Evolutionary conservation across 2,888 invertebrate species (phyloP).

Genomic region (Drosophila longiperda): DNA sequence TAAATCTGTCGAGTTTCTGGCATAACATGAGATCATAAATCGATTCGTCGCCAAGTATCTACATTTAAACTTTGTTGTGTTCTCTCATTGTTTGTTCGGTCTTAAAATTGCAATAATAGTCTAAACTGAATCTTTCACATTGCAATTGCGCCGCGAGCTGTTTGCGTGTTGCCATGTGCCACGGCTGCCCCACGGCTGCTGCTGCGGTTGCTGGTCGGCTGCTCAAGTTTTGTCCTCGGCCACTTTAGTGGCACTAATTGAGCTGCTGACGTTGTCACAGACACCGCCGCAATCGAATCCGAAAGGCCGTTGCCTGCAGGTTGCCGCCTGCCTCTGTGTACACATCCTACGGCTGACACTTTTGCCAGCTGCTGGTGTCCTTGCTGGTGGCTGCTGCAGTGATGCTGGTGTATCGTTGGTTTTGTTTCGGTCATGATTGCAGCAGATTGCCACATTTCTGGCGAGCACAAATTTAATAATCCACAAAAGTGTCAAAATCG

Average conservation of each 20-base stretch:
- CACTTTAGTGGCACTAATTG: conserved; percentile 79
- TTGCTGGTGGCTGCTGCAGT: conserved; percentile 16
- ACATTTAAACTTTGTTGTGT: conserved; percentile 1
- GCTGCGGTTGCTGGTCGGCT: background rate
- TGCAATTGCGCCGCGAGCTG: conserved; percentile 26
- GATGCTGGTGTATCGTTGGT: conserved; percentile 47
- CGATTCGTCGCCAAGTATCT: conserved; percentile 17
- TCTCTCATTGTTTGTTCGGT: conserved; percentile 14
- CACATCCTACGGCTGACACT: conserved; percentile 39
- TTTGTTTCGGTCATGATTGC: conserved; percentile 54
- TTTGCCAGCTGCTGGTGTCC: conserved; percentile 14
- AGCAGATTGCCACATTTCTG: conserved; percentile 60
- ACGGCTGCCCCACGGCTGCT: background rate
- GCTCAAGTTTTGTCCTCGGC: conserved; percentile 73
- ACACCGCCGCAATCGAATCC: conserved; percentile 14
- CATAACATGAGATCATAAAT: conserved; percentile 28
- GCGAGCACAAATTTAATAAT: conserved; percentile 75
- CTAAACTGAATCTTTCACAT: conserved; percentile 43
- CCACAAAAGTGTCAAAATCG: conserved; percentile 74
- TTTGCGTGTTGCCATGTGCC: conserved; percentile 10
- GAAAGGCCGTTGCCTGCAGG: conserved; percentile 41
- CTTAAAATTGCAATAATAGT: conserved; percentile 52
- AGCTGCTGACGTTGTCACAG: conserved; percentile 54
- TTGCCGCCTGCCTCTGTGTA: conserved; percentile 37
- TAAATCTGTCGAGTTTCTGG: conserved; percentile 20